Conservation (phyloP, 2,113 vertebrate species). For the Pagrus major region DNA sequence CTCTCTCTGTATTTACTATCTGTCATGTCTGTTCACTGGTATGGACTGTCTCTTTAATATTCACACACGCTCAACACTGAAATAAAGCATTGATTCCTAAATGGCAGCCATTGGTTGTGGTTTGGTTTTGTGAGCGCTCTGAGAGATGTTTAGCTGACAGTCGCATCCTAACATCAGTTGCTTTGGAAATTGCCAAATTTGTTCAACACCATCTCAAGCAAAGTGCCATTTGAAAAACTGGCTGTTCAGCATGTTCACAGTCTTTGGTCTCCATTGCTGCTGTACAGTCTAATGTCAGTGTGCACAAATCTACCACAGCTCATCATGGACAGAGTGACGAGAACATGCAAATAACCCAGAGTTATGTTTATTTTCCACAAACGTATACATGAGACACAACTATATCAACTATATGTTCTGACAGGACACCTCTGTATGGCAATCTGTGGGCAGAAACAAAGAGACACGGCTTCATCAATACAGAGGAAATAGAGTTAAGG, state of each 20-base stretch:
- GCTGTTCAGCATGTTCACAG: too few relatives aligned
- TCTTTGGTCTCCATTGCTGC: too few relatives aligned
- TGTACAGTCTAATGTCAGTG: too few relatives aligned
- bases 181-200: background rate
- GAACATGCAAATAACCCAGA: background rate
- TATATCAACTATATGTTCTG: background rate
- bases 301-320: too few relatives aligned
- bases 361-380: background rate
- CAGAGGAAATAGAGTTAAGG: too few relatives aligned
- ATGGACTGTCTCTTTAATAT: constrained; percentile 43
- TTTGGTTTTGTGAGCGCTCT: background rate
- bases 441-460: too few relatives aligned
- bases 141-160: background rate
- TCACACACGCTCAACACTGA: constrained; percentile 53
- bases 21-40: constrained; percentile 55
- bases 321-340: too few relatives aligned
- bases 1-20: constrained; percentile 52
- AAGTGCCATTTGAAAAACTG: too few relatives aligned
- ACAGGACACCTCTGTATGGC: background rate
- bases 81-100: constrained; percentile 72
- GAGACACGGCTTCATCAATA: too few relatives aligned
- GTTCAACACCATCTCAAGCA: too few relatives aligned
- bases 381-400: background rate
- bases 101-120: background rate
- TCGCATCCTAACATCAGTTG: background rate